Evolutionary conservation across 2,797 vertebrate species (phyloP).

Genomic region (Schizopygopsis malacanthus): DNA sequence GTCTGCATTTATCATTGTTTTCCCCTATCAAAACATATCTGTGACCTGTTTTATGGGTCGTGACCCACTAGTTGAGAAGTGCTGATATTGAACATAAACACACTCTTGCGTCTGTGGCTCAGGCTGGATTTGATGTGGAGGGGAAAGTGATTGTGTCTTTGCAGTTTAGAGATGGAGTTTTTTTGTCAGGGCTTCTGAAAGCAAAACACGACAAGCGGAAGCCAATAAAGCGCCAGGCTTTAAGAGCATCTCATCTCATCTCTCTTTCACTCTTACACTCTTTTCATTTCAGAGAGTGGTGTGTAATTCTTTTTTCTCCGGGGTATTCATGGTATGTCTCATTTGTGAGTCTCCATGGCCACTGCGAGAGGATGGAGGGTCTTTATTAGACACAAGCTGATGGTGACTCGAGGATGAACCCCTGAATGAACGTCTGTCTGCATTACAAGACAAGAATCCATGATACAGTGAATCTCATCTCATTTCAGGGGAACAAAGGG

Average conservation of each 20-base stretch:
- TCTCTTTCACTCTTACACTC: slow-evolving; percentile 15
- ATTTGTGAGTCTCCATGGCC: slow-evolving; percentile 34
- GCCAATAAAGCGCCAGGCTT: slow-evolving; percentile 2
- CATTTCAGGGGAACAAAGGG: not conserved
- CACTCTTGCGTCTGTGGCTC: not conserved
- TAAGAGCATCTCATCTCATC: slow-evolving; percentile 43
- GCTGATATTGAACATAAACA: not conserved
- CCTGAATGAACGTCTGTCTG: not conserved
- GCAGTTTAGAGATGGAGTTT: slow-evolving; percentile 21
- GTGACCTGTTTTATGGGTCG: not conserved
- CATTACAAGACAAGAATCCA: not conserved
- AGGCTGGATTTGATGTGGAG: not conserved
- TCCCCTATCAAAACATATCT: not conserved
- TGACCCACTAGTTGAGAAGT: not conserved
- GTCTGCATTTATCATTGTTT: slow-evolving; percentile 6
- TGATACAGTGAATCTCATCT: not conserved
- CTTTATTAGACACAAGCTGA: not conserved
- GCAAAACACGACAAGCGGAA: slow-evolving; percentile 5
- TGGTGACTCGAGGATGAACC: not conserved
- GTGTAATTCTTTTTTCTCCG: not conserved
- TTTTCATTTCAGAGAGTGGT: not conserved
- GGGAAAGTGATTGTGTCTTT: slow-evolving; percentile 20
- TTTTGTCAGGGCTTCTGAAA: slow-evolving; percentile 27
- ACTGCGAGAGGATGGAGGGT: not conserved
- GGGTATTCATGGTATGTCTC: slow-evolving; percentile 13